These are phyloP conservation scores for Staurois parvus DNA, from an alignment of 2,797 vertebrate genomes.

Conservation along the genomic window DNA sequence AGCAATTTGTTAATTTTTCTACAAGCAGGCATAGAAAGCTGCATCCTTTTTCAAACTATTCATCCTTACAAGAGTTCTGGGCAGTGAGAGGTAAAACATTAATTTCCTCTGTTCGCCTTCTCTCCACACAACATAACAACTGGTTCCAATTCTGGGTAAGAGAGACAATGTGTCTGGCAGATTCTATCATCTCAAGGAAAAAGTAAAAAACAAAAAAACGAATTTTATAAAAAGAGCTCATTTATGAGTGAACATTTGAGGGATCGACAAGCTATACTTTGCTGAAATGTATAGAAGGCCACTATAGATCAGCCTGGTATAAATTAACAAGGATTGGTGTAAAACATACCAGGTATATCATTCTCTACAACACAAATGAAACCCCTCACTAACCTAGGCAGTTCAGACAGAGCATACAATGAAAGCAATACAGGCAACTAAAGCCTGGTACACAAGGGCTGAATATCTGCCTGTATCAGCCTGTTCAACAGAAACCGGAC, in stretches of 20 bases:
- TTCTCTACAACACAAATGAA: no score
- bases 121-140: constrained; percentile 24
- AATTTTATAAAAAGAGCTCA: constrained; percentile 36
- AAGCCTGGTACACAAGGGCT: no score
- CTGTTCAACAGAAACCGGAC: no score
- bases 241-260: constrained; percentile 1
- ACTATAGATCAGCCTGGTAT: background rate
- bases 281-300: background rate
- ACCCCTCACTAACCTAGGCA: no score
- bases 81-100: constrained; percentile 42
- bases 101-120: constrained; percentile 36
- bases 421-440: no score
- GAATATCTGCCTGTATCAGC: no score
- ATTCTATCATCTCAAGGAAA: constrained; percentile 4
- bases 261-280: constrained; percentile 1
- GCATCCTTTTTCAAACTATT: background rate
- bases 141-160: constrained; percentile 49
- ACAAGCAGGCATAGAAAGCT: background rate
- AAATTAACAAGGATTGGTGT: background rate
- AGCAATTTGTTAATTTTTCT: background rate
- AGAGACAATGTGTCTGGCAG: constrained; percentile 51
- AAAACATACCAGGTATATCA: no score
- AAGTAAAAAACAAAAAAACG: background rate
- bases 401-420: no score
- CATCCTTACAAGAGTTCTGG: constrained; percentile 26